phyloP scores from a whole-genome alignment of 2,888 invertebrate species.

The Oscheius onirici region DNA sequence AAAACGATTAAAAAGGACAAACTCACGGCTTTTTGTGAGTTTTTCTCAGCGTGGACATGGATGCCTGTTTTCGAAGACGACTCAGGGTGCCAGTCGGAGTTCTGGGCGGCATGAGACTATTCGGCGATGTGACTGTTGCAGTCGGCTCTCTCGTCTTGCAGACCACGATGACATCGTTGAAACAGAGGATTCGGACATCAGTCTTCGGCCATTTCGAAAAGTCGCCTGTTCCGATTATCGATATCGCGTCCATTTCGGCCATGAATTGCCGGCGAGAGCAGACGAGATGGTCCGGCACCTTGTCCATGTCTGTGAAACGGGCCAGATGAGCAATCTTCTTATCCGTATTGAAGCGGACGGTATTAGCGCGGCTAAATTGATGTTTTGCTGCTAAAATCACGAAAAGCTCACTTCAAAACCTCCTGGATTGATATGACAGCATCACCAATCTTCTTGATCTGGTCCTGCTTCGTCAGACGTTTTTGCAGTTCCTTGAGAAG shows the following conservation, averaged over 20 bases:
- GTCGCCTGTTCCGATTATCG: conserved; percentile 22
- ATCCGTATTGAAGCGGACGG: conserved; percentile 94
- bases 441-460: conserved; percentile 76
- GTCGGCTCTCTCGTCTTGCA: conserved; percentile 21
- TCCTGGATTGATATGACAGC: conserved; percentile 88
- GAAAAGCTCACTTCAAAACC: conserved; percentile 80
- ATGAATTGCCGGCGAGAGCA: conserved; percentile 20
- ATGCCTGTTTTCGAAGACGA: conserved; percentile 11
- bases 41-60: conserved; percentile 24
- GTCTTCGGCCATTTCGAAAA: conserved; percentile 80
- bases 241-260: conserved; percentile 23
- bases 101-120: neutral
- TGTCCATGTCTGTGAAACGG: conserved; percentile 96
- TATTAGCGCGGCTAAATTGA: conserved; percentile 83
- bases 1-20: neutral
- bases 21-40: conserved; percentile 22
- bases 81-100: conserved; percentile 13
- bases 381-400: neutral
- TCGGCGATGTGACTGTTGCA: neutral
- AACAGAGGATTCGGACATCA: conserved; percentile 87
- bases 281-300: conserved; percentile 81
- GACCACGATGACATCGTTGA: conserved; percentile 91
- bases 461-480: conserved; percentile 75
- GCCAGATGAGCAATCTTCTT: conserved; percentile 94
- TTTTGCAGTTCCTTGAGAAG: conserved; percentile 77